Evolutionary conservation across 2,888 invertebrate genomes (phyloP).

Genomic region (Andrena fulva): DNA sequence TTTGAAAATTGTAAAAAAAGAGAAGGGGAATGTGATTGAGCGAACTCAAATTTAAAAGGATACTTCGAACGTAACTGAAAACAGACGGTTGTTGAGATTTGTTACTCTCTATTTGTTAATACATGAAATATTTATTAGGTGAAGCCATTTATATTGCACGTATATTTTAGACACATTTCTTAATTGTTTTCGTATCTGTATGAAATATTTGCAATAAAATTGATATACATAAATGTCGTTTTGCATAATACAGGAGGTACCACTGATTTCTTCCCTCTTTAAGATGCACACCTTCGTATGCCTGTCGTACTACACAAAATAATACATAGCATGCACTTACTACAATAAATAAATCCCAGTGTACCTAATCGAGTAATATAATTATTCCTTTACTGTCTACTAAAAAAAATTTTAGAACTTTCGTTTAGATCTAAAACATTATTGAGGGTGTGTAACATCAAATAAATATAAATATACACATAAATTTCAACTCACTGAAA

Average conservation of each 20-base stretch:
- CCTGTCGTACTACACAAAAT: conserved; percentile 25
- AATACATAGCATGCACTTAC: conserved; percentile 27
- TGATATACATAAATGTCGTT: conserved; percentile 48
- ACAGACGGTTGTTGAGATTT: conserved; percentile 26
- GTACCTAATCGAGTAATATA: conserved; percentile 15
- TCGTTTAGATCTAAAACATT: conserved; percentile 5
- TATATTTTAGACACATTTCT: conserved; percentile 54
- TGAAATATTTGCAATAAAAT: conserved; percentile 64
- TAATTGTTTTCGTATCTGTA: conserved; percentile 52
- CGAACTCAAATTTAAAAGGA: not conserved
- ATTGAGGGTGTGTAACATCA: not conserved
- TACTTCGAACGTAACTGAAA: conserved; percentile 1
- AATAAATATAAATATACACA: conserved; percentile 20
- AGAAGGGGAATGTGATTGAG: not conserved
- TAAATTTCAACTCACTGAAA: conserved; percentile 21
- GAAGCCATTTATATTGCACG: conserved; percentile 50
- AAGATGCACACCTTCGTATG: not conserved
- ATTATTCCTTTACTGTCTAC: conserved; percentile 21
- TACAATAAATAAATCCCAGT: conserved; percentile 32
- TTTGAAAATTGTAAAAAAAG: conserved; percentile 3
- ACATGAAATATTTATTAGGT: conserved; percentile 57
- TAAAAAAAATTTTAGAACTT: conserved; percentile 17
- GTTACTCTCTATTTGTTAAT: conserved; percentile 44
- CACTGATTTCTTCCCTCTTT: conserved; percentile 8
- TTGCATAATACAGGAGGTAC: conserved; percentile 34